Base-by-base conservation (phyloP, 53 echinoderm and acorn worm genomes). In the Holothuria scabra region DNA sequence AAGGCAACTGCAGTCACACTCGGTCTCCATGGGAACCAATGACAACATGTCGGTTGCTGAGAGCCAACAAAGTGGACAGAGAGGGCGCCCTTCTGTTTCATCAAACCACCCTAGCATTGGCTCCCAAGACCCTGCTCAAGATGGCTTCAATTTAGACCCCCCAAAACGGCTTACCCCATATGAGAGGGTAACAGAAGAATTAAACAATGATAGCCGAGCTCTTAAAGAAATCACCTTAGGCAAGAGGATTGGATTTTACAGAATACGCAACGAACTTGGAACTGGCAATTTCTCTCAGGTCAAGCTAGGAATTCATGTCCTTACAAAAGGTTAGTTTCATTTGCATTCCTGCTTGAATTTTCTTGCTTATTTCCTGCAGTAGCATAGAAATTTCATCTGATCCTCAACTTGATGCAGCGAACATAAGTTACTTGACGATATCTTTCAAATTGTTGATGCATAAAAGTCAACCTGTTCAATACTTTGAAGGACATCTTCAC, bases 281-380 rank as follows among this genome's bases (percentile, higher is more conserved):
- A 94, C 92, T 25, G 97, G 97, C 4, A 97, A 97, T 85, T 97
- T 97, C 89, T 97, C 97, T 31, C 97, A 97, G 89, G 97, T 97
- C 70, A 94, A 92, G 87, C 92, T 97, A 90, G 97, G 97, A n/a
- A 85, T 97, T 33, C 97, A 97, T 59, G 94, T 90, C 30, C 84
- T 97, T 70, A 97, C 97, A 48, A 97, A 97, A 97, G 97, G 97
- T 97, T 85, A 81, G 89, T 64, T 4, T 16, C 18, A 52, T 52
- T 64, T 4, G 18, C 18, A 52, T 52, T 52, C 52, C 18, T 52
- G 16, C 52, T 52, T 52, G 41, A 1, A 4, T 52, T 52, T 52
- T 18, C 18, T 52, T 52, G 52, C 41, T 52, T 52, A 52, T 16
- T 52, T 4, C n/a, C n/a, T n/a, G n/a, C n/a, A n/a, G 14, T 52